Conservation (phyloP, 2,113 vertebrate species). For the Zeus faber region DNA sequence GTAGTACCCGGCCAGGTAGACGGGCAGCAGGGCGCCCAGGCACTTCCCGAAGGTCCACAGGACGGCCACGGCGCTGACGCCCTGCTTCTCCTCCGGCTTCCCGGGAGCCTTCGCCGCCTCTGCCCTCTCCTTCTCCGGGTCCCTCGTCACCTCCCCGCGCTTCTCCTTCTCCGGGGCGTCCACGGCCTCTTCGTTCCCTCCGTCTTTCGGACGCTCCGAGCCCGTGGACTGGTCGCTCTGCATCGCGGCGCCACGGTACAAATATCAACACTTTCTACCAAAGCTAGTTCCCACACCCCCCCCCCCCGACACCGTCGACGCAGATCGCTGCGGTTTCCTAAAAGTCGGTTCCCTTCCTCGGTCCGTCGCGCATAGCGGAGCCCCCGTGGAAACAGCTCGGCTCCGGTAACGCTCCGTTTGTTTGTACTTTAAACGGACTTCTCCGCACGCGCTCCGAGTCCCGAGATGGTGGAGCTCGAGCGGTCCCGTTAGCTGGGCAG, state of each 20-base stretch:
- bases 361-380: too few species aligned
- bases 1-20: slow-evolving; percentile 85
- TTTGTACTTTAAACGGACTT: too few species aligned
- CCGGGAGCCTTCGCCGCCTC: background rate
- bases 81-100: slow-evolving; percentile 15
- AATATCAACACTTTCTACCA: too few species aligned
- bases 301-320: too few species aligned
- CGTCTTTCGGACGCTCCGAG: slow-evolving; percentile 22
- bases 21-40: slow-evolving; percentile 81
- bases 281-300: too few species aligned
- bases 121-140: slow-evolving; percentile 22
- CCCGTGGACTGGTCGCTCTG: slow-evolving; percentile 47
- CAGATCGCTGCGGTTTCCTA: too few species aligned
- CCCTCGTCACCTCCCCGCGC: slow-evolving; percentile 1
- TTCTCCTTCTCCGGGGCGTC: slow-evolving; percentile 17
- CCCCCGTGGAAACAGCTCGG: too few species aligned
- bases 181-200: slow-evolving; percentile 17
- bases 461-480: too few species aligned
- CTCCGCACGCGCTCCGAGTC: too few species aligned
- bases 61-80: slow-evolving; percentile 68
- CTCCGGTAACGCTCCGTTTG: too few species aligned
- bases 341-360: too few species aligned
- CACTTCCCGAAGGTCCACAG: slow-evolving; percentile 83
- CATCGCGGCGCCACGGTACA: slow-evolving; percentile 26
- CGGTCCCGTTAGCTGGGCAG: slow-evolving; percentile 55